A percentile compares a stretch with the other conserved stretches of the same genome.
These are phyloP conservation scores for Vombatus ursinus DNA, from an alignment of 2,113 vertebrate genomes.

Conservation along the genomic window DNA sequence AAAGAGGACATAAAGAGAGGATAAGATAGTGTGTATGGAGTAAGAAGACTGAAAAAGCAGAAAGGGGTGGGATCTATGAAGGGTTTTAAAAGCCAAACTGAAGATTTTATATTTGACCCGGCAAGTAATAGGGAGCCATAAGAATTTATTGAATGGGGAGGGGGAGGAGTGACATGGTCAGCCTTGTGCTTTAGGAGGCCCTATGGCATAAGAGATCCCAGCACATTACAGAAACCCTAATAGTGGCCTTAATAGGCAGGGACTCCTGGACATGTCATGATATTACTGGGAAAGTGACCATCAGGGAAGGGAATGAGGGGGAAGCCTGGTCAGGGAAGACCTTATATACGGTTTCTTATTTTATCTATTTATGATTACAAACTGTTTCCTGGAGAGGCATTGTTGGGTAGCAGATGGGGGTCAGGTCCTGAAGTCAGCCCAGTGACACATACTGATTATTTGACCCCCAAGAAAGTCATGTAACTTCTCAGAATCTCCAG, in stretches of 20 bases:
- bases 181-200: neutral
- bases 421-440: neutral
- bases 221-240: neutral
- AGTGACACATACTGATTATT: neutral
- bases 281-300: neutral
- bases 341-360: neutral
- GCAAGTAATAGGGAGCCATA: neutral
- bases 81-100: neutral
- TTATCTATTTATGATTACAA: neutral
- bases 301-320: neutral
- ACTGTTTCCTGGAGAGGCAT: neutral
- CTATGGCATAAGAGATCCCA: neutral
- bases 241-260: neutral
- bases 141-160: neutral
- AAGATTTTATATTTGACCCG: neutral
- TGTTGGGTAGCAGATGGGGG: neutral
- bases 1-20: fast-evolving
- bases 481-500: neutral
- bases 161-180: neutral
- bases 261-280: fast-evolving
- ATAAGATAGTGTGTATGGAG: fast-evolving
- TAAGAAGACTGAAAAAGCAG: no score
- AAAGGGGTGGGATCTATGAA: neutral
- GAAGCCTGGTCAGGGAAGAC: neutral
- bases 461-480: neutral